Evolutionary conservation across 53 echinoderm and acorn worm species (phyloP).

Genomic region (Crossaster papposus): DNA sequence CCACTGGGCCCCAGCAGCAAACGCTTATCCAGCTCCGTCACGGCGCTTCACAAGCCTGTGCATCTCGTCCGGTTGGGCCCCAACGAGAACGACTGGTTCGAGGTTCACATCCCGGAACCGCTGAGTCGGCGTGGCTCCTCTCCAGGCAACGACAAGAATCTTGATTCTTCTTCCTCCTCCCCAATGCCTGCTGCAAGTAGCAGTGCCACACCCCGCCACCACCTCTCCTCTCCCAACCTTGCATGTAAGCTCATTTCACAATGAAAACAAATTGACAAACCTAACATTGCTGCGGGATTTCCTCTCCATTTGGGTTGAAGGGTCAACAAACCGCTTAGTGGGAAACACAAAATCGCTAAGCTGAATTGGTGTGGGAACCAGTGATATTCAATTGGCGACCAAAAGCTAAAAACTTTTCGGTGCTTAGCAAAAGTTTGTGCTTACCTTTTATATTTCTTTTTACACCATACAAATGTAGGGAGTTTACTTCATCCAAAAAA

Average conservation of each 20-base stretch:
- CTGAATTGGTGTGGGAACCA: not conserved
- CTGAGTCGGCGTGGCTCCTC: conserved; percentile 70
- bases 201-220: conserved; percentile 77
- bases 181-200: conserved; percentile 35
- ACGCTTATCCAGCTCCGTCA: conserved; percentile 84
- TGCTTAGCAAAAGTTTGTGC: not conserved
- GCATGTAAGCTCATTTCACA: conserved; percentile 87
- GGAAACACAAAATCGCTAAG: not conserved
- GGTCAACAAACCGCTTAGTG: not conserved
- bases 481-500: too few relatives aligned
- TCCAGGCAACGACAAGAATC: conserved; percentile 77
- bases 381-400: not conserved
- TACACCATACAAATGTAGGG: not conserved
- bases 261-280: conserved; percentile 3
- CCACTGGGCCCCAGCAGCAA: conserved; percentile 77
- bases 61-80: conserved; percentile 93
- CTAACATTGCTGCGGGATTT: conserved; percentile 11
- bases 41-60: conserved; percentile 82
- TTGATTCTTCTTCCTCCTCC: conserved; percentile 45
- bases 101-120: conserved; percentile 81
- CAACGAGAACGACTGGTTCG: conserved; percentile 93
- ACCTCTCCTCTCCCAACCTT: conserved; percentile 99
- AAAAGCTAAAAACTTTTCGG: not conserved
- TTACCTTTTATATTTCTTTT: not conserved
- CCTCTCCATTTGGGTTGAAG: not conserved